Percentiles rank a stretch among this genome's conserved stretches.
Conservation (phyloP, 1,140 invertebrate genomes). For the Nasonia longicornis region DNA sequence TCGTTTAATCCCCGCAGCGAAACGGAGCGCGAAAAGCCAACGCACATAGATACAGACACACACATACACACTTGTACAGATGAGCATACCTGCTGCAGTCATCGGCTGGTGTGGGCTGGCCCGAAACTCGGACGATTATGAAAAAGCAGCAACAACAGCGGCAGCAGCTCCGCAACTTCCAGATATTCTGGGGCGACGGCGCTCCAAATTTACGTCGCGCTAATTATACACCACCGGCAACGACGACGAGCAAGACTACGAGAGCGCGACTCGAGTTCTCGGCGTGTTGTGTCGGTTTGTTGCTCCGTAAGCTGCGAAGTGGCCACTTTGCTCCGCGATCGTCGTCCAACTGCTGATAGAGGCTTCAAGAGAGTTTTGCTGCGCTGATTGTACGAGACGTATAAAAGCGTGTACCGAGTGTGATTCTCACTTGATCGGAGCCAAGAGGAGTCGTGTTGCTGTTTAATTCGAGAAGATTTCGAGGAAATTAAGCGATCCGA, state of each 20-base stretch:
- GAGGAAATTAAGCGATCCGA: background rate
- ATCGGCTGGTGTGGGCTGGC: background rate
- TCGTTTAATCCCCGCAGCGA: conserved; percentile 5
- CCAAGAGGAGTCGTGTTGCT: background rate
- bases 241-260: conserved; percentile 15
- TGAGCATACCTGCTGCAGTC: background rate
- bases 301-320: conserved; percentile 1
- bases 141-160: conserved; percentile 21
- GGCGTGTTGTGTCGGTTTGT: conserved; percentile 41
- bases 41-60: background rate
- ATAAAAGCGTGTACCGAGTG: too few species aligned
- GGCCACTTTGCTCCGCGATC: conserved; percentile 12
- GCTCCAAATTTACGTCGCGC: conserved; percentile 59
- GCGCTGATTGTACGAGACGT: too few species aligned
- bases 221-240: conserved; percentile 56
- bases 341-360: background rate
- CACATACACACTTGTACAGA: background rate
- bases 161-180: conserved; percentile 42
- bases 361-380: too few species aligned
- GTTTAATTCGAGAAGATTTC: background rate
- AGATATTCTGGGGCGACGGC: conserved; percentile 51
- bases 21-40: background rate
- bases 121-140: conserved; percentile 35
- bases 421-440: background rate
- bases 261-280: background rate